A percentile compares a stretch with the other conserved stretches of the same genome.
These are phyloP conservation scores for Diogma glabrata DNA, from an alignment of 2,888 invertebrate species.

Conservation along the genomic window DNA sequence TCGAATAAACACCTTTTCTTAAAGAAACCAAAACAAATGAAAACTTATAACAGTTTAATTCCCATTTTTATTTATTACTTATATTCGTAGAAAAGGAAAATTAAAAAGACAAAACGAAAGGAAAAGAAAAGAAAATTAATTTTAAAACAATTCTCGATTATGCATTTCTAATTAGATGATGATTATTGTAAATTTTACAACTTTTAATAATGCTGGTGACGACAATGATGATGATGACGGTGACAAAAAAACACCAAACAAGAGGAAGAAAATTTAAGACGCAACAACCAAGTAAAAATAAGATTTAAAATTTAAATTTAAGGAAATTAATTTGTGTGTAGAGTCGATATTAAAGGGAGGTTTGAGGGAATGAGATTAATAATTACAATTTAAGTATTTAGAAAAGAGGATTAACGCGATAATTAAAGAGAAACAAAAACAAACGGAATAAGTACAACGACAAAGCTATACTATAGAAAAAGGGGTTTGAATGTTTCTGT, in stretches of 20 bases:
- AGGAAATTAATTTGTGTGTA: too few species aligned
- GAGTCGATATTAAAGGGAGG: too few species aligned
- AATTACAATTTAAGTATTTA: too few species aligned
- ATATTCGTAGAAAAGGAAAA: not conserved
- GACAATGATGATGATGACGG: not conserved
- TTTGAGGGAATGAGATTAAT: too few species aligned
- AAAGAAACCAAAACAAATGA: not conserved
- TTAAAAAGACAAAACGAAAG: not conserved
- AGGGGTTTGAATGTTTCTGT: too few species aligned
- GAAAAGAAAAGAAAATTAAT: not conserved
- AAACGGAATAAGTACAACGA: too few species aligned
- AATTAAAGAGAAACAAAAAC: too few species aligned
- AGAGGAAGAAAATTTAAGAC: not conserved
- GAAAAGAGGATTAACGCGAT: too few species aligned
- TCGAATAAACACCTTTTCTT: conserved; percentile 5
- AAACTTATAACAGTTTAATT: conserved; percentile 8
- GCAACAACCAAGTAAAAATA: too few species aligned
- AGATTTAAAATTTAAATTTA: too few species aligned
- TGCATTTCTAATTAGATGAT: conserved; percentile 9
- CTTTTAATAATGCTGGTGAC: not conserved
- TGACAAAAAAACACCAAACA: not conserved
- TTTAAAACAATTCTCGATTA: conserved; percentile 11
- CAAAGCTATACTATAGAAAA: too few species aligned
- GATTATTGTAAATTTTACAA: not conserved
- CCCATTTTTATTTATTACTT: not conserved